A percentile compares a stretch with the other conserved stretches of the same genome.
Evolutionary conservation across 1,140 invertebrate genomes (phyloP).

Genomic region (Sitobion miscanthi): DNA sequence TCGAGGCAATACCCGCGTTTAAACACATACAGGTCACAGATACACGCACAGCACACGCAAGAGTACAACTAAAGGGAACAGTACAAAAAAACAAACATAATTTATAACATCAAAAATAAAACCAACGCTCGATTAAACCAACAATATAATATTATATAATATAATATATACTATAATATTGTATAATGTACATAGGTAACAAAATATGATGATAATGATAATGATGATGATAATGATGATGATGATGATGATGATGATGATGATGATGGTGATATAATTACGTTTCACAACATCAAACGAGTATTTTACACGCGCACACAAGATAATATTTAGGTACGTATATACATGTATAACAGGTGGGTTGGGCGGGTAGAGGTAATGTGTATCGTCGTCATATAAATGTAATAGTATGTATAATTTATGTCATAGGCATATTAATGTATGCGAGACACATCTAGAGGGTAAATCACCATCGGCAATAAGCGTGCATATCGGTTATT

Average conservation of each 20-base stretch:
- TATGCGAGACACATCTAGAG: neutral
- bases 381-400: neutral
- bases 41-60: neutral
- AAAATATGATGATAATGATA: neutral
- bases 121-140: neutral
- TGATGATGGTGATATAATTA: neutral
- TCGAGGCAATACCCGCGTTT: neutral
- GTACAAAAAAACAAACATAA: neutral
- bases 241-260: neutral
- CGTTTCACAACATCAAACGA: conserved; percentile 14
- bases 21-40: neutral
- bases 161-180: neutral
- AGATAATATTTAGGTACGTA: neutral
- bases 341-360: neutral
- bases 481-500: neutral
- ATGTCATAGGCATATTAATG: neutral
- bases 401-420: neutral
- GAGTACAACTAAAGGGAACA: neutral
- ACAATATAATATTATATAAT: neutral
- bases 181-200: neutral
- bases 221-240: neutral
- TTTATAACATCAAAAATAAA: neutral
- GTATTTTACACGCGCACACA: conserved; percentile 4
- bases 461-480: neutral
- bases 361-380: neutral